phyloP scores from a whole-genome alignment of 2,113 vertebrate genomes.

The Phycodurus eques region DNA sequence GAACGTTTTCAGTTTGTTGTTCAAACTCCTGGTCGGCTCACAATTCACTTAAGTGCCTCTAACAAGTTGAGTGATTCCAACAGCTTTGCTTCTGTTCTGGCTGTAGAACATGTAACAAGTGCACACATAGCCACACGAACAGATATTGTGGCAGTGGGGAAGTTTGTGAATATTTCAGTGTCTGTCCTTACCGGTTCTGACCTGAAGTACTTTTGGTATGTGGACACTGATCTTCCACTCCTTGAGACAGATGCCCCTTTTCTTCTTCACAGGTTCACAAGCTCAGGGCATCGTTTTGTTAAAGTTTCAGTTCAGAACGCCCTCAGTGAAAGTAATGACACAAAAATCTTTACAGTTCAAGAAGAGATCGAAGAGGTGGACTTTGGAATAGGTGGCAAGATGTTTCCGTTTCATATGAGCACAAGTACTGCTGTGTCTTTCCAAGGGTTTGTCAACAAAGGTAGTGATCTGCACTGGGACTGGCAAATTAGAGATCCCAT shows the following conservation, averaged over 20 bases:
- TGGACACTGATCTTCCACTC: constrained; percentile 27
- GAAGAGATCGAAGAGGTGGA: constrained; percentile 63
- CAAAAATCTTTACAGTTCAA: constrained; percentile 60
- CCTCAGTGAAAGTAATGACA: constrained; percentile 55
- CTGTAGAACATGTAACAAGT: constrained; percentile 54
- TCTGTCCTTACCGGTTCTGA: constrained; percentile 60
- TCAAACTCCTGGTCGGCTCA: constrained; percentile 53
- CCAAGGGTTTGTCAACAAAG: constrained; percentile 45
- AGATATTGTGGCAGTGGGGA: constrained; percentile 41
- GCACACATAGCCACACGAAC: constrained; percentile 44
- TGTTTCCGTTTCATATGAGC: constrained; percentile 50
- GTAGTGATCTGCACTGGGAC: constrained; percentile 64
- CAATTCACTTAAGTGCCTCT: constrained; percentile 59
- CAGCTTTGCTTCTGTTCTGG: constrained; percentile 43
- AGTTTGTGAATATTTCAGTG: constrained; percentile 62
- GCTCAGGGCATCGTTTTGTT: constrained; percentile 48
- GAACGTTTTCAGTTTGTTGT: constrained; percentile 48
- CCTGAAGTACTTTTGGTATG: constrained; percentile 69
- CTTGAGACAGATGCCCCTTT: constrained; percentile 47
- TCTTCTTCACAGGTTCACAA: constrained; percentile 58
- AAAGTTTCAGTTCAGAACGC: constrained; percentile 65
- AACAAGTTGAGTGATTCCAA: constrained; percentile 62
- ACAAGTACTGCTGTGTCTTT: constrained; percentile 40
- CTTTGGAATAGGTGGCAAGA: constrained; percentile 53
- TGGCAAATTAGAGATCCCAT: constrained; percentile 52